Percentiles rank a stretch among this genome's conserved stretches.
Evolutionary conservation across 2,113 vertebrate species (phyloP).

Genomic region (Toxotes jaculatrix): DNA sequence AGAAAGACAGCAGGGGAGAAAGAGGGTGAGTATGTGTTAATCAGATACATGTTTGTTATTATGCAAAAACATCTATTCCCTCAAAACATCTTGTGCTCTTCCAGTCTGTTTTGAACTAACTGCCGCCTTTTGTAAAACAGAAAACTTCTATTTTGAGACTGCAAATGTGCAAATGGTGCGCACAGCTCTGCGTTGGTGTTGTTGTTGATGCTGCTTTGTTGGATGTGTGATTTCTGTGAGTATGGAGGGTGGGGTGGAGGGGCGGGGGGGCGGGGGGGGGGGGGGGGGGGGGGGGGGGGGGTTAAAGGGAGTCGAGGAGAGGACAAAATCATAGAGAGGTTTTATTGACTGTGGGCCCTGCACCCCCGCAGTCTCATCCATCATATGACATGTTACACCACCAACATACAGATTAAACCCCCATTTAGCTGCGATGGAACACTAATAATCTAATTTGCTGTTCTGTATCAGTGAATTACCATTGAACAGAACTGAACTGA

Average conservation of each 20-base stretch:
- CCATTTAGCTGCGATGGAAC: slow-evolving; percentile 14
- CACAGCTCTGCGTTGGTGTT: slow-evolving; percentile 2
- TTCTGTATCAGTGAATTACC: not conserved
- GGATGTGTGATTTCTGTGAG: not conserved
- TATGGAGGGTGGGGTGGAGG: slow-evolving; percentile 7
- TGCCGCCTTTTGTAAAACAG: slow-evolving; percentile 9
- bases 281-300: not conserved
- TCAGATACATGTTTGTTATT: slow-evolving; percentile 23
- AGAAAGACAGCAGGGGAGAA: not conserved
- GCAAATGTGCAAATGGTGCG: not conserved
- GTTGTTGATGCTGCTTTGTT: not conserved
- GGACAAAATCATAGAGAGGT: slow-evolving; percentile 42
- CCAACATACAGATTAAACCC: slow-evolving; percentile 27
- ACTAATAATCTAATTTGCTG: not conserved
- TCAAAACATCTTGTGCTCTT: not conserved
- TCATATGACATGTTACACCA: slow-evolving; percentile 40
- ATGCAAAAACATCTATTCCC: slow-evolving; percentile 20
- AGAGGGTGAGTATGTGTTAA: not conserved
- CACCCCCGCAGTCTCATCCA: slow-evolving; percentile 45
- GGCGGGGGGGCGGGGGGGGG: not conserved
- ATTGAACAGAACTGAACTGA: not conserved
- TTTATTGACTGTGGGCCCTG: slow-evolving; percentile 31
- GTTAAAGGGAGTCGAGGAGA: slow-evolving; percentile 7
- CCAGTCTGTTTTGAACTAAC: not conserved
- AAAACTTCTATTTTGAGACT: not conserved